phyloP scores from a whole-genome alignment of 2,113 vertebrate genomes.

The Esox niger region DNA sequence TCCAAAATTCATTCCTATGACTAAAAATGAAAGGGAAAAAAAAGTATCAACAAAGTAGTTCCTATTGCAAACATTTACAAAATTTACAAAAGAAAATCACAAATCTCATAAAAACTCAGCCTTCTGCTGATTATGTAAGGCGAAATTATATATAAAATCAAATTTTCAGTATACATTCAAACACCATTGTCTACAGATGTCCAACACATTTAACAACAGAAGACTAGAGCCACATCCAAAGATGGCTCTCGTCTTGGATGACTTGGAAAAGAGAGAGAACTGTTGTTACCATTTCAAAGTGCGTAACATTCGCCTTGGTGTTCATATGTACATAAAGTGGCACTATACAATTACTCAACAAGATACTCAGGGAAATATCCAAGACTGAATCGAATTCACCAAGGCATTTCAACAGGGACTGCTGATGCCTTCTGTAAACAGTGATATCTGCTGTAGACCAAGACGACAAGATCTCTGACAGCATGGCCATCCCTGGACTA shows the following conservation, averaged over 20 bases:
- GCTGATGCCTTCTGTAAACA: conserved; percentile 47
- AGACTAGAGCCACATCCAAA: conserved; percentile 34
- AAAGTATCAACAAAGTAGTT: conserved; percentile 48
- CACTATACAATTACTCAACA: conserved; percentile 38
- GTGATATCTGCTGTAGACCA: conserved; percentile 35
- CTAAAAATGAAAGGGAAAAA: conserved; percentile 34
- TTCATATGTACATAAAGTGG: conserved; percentile 58
- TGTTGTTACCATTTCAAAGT: conserved; percentile 29
- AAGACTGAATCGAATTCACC: conserved; percentile 11
- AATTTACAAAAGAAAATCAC: conserved; percentile 73
- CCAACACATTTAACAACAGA: conserved; percentile 31
- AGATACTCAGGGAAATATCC: conserved; percentile 2
- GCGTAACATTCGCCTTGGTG: conserved; percentile 9
- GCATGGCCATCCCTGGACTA: conserved; percentile 38
- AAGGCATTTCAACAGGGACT: conserved; percentile 10
- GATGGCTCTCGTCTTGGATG: conserved; percentile 28
- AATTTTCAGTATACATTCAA: conserved; percentile 68
- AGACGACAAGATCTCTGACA: conserved; percentile 43
- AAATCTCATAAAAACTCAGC: conserved; percentile 70
- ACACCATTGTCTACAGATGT: conserved; percentile 54
- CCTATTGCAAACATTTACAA: conserved; percentile 71
- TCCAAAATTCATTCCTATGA: conserved; percentile 35
- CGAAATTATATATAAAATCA: conserved; percentile 54
- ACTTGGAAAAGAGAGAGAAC: conserved; percentile 36
- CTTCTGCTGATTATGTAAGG: conserved; percentile 66